Percentiles rank a stretch among this genome's conserved stretches.
phyloP scores from a whole-genome alignment of 2,888 invertebrate genomes.

The Microctonus hyperodae region DNA sequence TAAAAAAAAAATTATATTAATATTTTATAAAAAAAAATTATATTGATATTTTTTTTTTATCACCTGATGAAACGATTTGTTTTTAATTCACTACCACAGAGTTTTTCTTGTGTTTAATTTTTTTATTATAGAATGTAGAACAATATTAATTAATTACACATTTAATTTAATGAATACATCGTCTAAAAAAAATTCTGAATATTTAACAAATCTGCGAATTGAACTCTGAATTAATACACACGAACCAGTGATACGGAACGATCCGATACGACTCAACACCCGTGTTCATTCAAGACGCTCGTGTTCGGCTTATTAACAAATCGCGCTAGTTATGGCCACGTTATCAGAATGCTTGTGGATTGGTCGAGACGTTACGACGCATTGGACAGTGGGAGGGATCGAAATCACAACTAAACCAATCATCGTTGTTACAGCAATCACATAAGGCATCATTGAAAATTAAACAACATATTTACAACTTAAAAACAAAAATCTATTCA shows the following conservation, averaged over 20 bases:
- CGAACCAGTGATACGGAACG: background rate
- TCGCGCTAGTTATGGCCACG: conserved; percentile 57
- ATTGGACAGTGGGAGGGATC: conserved; percentile 51
- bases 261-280: background rate
- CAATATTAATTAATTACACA: background rate
- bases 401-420: conserved; percentile 51
- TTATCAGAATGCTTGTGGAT: conserved; percentile 53
- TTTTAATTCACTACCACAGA: background rate
- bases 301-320: conserved; percentile 55
- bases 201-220: no score
- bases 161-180: background rate
- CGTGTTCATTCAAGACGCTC: conserved; percentile 46
- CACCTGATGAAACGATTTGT: background rate
- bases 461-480: conserved; percentile 55
- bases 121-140: background rate
- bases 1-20: no score
- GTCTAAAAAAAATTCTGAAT: no score
- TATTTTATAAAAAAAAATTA: no score
- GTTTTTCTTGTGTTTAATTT: background rate
- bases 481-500: background rate
- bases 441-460: conserved; percentile 43
- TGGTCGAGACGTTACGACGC: conserved; percentile 46
- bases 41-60: background rate
- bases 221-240: background rate
- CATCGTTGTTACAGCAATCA: conserved; percentile 47